Percentiles rank a stretch among this genome's conserved stretches.
These are phyloP conservation scores for Dipodomys spectabilis DNA, from an alignment of 2,113 vertebrate genomes.

Conservation along the genomic window DNA sequence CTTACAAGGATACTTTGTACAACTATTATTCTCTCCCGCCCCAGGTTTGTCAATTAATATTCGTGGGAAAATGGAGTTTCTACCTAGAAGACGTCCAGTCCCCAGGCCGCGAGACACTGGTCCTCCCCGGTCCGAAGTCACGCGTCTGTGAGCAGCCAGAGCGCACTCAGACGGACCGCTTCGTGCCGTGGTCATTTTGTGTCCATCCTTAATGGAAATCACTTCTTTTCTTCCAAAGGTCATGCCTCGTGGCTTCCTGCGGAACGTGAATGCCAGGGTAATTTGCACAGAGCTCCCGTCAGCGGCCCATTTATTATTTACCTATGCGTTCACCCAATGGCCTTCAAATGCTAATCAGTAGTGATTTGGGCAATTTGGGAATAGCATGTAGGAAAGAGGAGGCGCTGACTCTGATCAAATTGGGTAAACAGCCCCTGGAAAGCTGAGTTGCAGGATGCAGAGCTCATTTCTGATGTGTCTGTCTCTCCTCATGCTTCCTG, in stretches of 20 bases:
- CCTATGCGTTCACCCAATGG: background rate
- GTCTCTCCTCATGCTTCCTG: slow-evolving; percentile 52
- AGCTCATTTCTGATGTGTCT: slow-evolving; percentile 52
- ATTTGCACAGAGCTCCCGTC: background rate
- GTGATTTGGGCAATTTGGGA: background rate
- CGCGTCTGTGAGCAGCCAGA: no score
- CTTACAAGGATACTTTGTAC: background rate
- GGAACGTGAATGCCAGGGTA: background rate
- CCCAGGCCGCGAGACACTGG: no score
- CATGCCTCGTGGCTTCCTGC: background rate
- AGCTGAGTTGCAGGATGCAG: slow-evolving; percentile 39
- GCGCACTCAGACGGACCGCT: background rate
- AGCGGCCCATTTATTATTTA: background rate
- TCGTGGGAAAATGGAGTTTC: background rate
- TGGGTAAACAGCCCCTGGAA: background rate
- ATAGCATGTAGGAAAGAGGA: background rate
- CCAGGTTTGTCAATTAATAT: background rate
- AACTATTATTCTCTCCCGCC: background rate
- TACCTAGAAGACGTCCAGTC: background rate
- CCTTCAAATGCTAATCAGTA: slow-evolving; percentile 20
- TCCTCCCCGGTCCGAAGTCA: no score
- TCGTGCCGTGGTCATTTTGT: background rate
- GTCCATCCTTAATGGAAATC: background rate
- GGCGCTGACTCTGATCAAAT: background rate
- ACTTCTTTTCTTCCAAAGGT: background rate